These are phyloP conservation scores for Rambutsinella grinnellia DNA, from an alignment of 2,888 invertebrate genomes.

Conservation along the genomic window DNA sequence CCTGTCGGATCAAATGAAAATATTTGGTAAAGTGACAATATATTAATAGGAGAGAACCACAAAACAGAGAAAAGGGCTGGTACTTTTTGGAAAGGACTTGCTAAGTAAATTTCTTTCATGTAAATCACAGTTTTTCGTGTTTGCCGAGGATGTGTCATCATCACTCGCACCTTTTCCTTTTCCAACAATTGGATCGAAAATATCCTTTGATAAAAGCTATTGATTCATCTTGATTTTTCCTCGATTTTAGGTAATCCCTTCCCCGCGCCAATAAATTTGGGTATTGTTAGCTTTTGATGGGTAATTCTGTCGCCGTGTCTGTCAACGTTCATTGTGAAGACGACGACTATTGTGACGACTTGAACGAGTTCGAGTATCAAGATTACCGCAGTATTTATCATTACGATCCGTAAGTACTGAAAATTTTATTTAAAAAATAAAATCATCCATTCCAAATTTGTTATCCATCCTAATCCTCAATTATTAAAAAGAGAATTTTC, in stretches of 20 bases:
- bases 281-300: conserved; percentile 46
- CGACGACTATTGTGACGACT: conserved; percentile 37
- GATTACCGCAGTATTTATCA: conserved; percentile 48
- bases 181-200: too few relatives aligned
- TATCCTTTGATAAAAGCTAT: too few relatives aligned
- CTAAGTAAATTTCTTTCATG: too few relatives aligned
- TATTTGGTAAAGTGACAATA: conserved; percentile 41
- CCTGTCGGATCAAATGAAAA: conserved; percentile 47
- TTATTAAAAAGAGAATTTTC: background rate
- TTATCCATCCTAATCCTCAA: too few relatives aligned
- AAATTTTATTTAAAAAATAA: too few relatives aligned
- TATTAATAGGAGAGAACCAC: too few relatives aligned
- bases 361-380: conserved; percentile 50
- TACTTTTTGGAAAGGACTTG: too few relatives aligned
- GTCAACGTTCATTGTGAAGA: conserved; percentile 54
- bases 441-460: background rate
- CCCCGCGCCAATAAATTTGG: conserved; percentile 22
- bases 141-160: too few relatives aligned
- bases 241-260: too few relatives aligned
- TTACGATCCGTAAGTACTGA: conserved; percentile 50
- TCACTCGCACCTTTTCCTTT: too few relatives aligned
- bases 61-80: background rate
- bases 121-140: too few relatives aligned
- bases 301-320: conserved; percentile 63
- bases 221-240: too few relatives aligned